phyloP scores from a whole-genome alignment of 2,113 vertebrate species.

The Acanthisitta chloris region DNA sequence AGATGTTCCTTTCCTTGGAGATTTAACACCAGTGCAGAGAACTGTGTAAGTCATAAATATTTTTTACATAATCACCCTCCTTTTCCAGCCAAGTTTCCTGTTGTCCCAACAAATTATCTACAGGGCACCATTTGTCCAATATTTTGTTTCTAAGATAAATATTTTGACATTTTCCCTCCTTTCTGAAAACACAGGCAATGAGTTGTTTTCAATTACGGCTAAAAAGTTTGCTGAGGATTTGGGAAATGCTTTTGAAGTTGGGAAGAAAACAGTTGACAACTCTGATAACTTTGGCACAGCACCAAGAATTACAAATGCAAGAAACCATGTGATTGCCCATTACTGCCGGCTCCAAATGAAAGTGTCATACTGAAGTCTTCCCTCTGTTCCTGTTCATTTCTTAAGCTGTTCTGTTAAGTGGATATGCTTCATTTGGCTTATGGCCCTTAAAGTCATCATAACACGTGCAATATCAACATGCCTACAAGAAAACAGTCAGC shows the following conservation, averaged over 20 bases:
- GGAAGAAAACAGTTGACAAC: background rate
- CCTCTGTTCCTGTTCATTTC: background rate
- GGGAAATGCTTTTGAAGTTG: background rate
- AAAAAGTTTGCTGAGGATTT: background rate
- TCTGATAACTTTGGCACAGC: background rate
- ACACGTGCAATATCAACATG: background rate
- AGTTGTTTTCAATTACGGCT: background rate
- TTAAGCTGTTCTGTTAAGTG: background rate
- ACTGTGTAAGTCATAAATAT: background rate
- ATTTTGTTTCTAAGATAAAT: constrained; percentile 29
- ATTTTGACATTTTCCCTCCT: constrained; percentile 19
- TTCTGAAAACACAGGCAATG: background rate
- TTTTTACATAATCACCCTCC: background rate
- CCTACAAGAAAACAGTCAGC: background rate
- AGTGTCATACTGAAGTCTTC: background rate
- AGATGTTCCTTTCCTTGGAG: background rate
- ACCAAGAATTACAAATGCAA: background rate
- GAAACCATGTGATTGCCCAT: background rate
- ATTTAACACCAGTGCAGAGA: background rate
- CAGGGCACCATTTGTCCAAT: background rate
- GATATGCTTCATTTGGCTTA: background rate
- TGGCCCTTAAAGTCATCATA: background rate
- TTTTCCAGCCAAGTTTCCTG: background rate
- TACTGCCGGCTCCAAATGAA: background rate
- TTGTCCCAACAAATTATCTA: background rate